A percentile compares a stretch with the other conserved stretches of the same genome.
phyloP scores from a whole-genome alignment of 2,113 vertebrate genomes.

The Brachyhypopomus gauderio region DNA sequence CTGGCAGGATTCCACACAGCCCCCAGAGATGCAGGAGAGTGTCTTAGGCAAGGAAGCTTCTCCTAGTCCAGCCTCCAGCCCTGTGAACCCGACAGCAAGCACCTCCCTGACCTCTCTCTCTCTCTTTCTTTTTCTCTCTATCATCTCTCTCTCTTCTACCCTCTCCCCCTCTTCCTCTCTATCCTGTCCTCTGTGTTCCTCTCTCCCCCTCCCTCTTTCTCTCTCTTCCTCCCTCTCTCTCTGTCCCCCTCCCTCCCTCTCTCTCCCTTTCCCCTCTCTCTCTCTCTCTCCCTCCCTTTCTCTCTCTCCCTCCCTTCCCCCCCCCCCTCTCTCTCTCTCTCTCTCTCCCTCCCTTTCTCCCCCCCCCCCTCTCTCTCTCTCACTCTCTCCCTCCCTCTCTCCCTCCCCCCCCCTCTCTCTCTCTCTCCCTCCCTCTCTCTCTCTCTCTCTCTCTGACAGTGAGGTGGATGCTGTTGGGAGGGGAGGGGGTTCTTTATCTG shows the following conservation, averaged over 20 bases:
- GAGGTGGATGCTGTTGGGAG: constrained; percentile 24
- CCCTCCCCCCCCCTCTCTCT: constrained; percentile 1
- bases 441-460: not conserved
- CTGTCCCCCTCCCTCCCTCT: not conserved
- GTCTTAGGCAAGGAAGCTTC: constrained; percentile 79
- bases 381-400: not conserved
- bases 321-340: not conserved
- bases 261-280: constrained; percentile 13
- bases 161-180: not conserved
- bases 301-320: not conserved
- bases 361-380: constrained; percentile 11
- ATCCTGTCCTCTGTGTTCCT: not conserved
- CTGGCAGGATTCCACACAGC: constrained; percentile 80
- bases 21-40: constrained; percentile 80
- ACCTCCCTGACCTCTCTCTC: constrained; percentile 28
- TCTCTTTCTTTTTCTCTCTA: constrained; percentile 20
- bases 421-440: constrained; percentile 7
- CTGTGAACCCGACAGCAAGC: constrained; percentile 37
- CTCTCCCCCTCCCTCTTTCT: not conserved
- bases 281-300: constrained; percentile 5
- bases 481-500: not conserved
- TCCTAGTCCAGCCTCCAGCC: constrained; percentile 61
- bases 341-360: not conserved
- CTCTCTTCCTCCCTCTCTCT: not conserved
- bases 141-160: constrained; percentile 16